Conservation (phyloP, 2,888 invertebrate species). For the Brenthis hecate region DNA sequence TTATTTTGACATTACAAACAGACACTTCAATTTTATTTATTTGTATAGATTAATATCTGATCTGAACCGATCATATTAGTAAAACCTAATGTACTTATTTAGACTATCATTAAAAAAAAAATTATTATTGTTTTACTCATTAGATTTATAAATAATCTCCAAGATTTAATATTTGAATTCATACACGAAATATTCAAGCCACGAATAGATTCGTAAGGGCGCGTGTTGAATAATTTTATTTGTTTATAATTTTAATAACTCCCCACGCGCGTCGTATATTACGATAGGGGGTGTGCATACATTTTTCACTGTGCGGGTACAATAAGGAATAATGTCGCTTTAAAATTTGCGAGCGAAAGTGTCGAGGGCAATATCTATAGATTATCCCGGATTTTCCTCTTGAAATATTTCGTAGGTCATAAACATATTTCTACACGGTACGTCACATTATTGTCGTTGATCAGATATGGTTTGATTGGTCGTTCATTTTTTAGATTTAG, state of each 20-base stretch:
- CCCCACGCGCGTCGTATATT: conserved; percentile 62
- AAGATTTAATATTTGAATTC: conserved; percentile 38
- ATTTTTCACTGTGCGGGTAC: conserved; percentile 68
- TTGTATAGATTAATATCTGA: no score
- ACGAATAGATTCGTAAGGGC: conserved; percentile 58
- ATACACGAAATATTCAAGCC: conserved; percentile 62
- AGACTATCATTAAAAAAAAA: no score
- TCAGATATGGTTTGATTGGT: conserved; percentile 19
- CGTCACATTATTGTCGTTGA: conserved; percentile 35
- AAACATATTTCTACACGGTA: conserved; percentile 55
- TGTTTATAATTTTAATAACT: conserved; percentile 82
- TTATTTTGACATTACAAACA: no score
- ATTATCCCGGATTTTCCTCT: conserved; percentile 74
- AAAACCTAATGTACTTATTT: no score
- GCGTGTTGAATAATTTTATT: conserved; percentile 76
- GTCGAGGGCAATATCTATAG: conserved; percentile 74
- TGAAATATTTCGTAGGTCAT: conserved; percentile 65
- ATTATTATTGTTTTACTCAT: no score
- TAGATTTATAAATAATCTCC: no score
- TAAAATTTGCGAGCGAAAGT: conserved; percentile 65
- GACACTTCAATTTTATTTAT: no score
- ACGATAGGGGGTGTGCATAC: conserved; percentile 65
- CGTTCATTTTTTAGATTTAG: background rate
- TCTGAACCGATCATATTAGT: no score
- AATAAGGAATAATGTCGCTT: conserved; percentile 78